Evolutionary conservation across 2,888 invertebrate species (phyloP).

Genomic region (Tuta absoluta): DNA sequence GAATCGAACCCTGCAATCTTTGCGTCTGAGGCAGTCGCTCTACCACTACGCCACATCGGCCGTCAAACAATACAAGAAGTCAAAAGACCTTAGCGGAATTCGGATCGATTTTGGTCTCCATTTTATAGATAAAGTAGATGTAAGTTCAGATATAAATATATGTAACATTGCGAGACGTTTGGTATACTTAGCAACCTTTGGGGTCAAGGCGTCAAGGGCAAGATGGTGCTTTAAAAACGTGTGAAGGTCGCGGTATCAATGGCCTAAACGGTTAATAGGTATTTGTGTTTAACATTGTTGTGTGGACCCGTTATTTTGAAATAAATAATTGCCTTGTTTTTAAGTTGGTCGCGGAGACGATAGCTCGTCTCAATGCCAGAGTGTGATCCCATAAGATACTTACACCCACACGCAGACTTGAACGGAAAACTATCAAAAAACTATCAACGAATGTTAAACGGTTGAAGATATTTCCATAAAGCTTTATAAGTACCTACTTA

Average conservation of each 20-base stretch:
- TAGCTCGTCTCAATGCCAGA: neutral
- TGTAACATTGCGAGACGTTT: constrained; percentile 13
- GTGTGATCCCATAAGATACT: neutral
- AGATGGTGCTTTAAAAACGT: neutral
- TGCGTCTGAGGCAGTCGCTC: too few relatives aligned
- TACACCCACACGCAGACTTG: neutral
- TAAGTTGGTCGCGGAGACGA: constrained; percentile 1
- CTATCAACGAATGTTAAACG: neutral
- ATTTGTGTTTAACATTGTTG: constrained; percentile 11
- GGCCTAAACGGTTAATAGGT: constrained; percentile 3
- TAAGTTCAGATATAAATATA: constrained; percentile 13
- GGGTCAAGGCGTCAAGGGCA: constrained; percentile 22
- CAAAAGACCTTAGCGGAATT: neutral
- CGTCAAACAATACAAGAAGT: too few relatives aligned
- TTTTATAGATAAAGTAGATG: too few relatives aligned
- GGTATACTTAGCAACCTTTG: constrained; percentile 14
- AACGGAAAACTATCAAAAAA: neutral
- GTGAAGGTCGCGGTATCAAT: constrained; percentile 20
- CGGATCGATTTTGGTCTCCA: neutral
- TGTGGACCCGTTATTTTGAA: constrained; percentile 11
- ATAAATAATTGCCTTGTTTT: constrained; percentile 16
- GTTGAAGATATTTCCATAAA: constrained; percentile 3
- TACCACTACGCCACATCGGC: too few relatives aligned
- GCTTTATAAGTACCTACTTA: too few relatives aligned
- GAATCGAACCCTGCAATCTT: too few relatives aligned